phyloP scores from a whole-genome alignment of 2,113 vertebrate genomes.

The Pelusios castaneus region DNA sequence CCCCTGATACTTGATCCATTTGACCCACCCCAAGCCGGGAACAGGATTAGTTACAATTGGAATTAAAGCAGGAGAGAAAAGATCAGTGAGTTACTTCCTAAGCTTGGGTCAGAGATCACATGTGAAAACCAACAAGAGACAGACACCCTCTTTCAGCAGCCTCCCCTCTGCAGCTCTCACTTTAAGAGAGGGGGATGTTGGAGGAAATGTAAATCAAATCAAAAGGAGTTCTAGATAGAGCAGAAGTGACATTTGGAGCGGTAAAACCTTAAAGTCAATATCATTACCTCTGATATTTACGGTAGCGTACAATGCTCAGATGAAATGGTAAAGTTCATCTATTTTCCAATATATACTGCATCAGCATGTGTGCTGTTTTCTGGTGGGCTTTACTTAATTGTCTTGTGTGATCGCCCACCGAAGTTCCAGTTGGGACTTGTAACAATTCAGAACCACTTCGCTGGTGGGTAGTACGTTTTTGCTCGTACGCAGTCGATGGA shows the following conservation, averaged over 20 bases:
- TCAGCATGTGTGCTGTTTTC: neutral
- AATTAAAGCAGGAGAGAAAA: conserved; percentile 18
- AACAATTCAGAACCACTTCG: neutral
- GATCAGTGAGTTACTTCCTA: neutral
- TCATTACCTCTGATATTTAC: conserved; percentile 86
- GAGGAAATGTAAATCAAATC: conserved; percentile 75
- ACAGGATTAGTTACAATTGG: conserved; percentile 34
- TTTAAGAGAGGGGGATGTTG: conserved; percentile 17
- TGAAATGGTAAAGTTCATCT: conserved; percentile 78
- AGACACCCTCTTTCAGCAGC: neutral
- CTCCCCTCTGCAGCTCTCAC: conserved; percentile 15
- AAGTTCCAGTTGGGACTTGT: neutral
- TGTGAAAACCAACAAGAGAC: neutral
- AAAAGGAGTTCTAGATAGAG: conserved; percentile 61
- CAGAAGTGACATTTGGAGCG: conserved; percentile 83
- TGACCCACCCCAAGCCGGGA: conserved; percentile 31
- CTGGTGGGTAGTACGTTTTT: neutral
- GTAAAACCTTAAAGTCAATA: conserved; percentile 85
- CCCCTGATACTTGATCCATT: conserved; percentile 23
- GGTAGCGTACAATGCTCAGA: conserved; percentile 71
- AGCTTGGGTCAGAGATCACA: neutral
- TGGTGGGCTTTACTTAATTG: conserved; percentile 25
- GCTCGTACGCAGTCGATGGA: neutral
- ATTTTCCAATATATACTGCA: conserved; percentile 45
- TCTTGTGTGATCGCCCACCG: conserved; percentile 9